These are phyloP conservation scores for Manduca sexta DNA, from an alignment of 1,140 invertebrate genomes.

Conservation along the genomic window DNA sequence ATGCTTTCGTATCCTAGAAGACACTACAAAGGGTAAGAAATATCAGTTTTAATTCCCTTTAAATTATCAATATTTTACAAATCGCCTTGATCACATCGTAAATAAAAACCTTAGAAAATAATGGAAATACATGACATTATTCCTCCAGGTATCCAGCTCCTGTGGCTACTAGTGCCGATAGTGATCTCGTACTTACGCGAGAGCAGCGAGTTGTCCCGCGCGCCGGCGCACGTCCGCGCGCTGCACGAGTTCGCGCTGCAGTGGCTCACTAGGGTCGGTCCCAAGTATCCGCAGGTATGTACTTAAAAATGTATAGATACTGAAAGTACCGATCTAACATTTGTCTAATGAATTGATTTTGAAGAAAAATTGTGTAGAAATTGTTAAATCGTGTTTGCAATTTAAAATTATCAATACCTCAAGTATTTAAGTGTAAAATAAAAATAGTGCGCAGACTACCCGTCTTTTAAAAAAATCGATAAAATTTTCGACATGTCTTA, in stretches of 20 bases:
- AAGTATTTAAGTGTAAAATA: too few relatives aligned
- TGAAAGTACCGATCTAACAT: too few relatives aligned
- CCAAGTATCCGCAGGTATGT: constrained; percentile 88
- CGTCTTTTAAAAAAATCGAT: too few relatives aligned
- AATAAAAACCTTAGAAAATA: neutral
- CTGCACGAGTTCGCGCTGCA: constrained; percentile 91
- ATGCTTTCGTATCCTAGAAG: constrained; percentile 25
- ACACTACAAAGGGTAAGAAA: constrained; percentile 42
- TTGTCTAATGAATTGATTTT: too few relatives aligned
- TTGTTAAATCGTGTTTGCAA: too few relatives aligned
- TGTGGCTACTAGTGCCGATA: constrained; percentile 90
- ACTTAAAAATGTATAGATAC: too few relatives aligned
- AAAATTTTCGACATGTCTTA: too few relatives aligned
- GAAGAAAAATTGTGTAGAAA: too few relatives aligned
- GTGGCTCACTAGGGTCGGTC: constrained; percentile 92
- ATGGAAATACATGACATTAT: neutral
- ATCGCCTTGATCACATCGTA: too few relatives aligned
- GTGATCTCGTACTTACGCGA: constrained; percentile 89
- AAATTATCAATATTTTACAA: too few relatives aligned
- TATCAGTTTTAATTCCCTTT: neutral
- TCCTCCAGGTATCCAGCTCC: constrained; percentile 86
- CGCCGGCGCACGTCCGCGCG: constrained; percentile 77
- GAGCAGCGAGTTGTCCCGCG: constrained; percentile 75
- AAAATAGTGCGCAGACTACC: too few relatives aligned
- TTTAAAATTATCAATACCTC: too few relatives aligned